Evolutionary conservation across 2,888 invertebrate genomes (phyloP).

Genomic region (Pyrrhosoma nymphula): DNA sequence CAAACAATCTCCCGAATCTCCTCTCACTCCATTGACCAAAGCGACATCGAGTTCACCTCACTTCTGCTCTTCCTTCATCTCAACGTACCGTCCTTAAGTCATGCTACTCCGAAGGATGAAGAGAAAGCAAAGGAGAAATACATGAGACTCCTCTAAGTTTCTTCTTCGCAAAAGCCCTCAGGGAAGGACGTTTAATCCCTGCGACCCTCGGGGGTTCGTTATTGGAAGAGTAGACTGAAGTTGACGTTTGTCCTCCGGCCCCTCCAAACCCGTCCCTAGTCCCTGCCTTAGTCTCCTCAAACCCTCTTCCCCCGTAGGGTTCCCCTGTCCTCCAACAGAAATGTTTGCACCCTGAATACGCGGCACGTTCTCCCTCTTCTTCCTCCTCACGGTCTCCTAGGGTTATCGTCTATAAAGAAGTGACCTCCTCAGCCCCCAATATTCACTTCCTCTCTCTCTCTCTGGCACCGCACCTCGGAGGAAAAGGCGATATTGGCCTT

Average conservation of each 20-base stretch:
- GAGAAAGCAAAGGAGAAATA: neutral
- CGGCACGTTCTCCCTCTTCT: neutral
- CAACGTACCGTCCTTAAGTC: neutral
- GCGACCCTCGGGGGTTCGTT: slow-evolving; percentile 8
- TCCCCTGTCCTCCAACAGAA: neutral
- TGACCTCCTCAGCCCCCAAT: no score
- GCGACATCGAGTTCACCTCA: neutral
- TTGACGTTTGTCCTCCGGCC: neutral
- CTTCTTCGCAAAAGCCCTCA: neutral
- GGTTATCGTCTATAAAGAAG: no score
- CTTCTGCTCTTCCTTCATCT: neutral
- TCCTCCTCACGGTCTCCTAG: no score
- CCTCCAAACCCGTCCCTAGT: no score
- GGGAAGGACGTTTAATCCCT: slow-evolving; percentile 5
- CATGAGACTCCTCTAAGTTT: neutral
- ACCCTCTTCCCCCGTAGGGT: neutral
- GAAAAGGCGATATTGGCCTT: slow-evolving; percentile 5
- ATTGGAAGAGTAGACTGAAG: slow-evolving; percentile 20
- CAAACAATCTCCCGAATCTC: neutral
- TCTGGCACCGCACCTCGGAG: neutral
- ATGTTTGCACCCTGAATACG: neutral
- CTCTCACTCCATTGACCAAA: neutral
- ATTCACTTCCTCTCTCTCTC: neutral
- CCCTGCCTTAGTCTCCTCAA: neutral
- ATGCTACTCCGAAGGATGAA: neutral